Base-by-base conservation (phyloP, 2,888 invertebrate genomes). In the Pimpla rufipes region DNA sequence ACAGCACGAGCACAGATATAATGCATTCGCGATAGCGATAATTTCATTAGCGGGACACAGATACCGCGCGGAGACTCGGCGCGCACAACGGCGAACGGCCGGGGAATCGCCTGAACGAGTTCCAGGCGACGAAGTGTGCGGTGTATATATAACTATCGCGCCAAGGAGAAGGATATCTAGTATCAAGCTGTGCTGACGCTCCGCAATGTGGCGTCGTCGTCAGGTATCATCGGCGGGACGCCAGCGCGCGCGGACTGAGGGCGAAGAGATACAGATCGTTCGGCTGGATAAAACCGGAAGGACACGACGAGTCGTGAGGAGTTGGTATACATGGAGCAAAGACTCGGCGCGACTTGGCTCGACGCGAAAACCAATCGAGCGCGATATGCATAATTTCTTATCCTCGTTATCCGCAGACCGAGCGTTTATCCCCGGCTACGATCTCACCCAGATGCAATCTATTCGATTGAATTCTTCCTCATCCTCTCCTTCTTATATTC, bases 321-420 rank as follows among this genome's bases (percentile, higher is more conserved):
- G 59, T 57, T 62, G 55, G 16, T 21, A 66, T 55, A 55, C 42
- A n/a, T 59, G 73, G 62, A 37, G 64, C 42, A 55, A 59, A 66
- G 70, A 55, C 64, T 29, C 50, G 50, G 2, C 37, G 7, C 47
- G 16, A 23, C 13, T 68, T 23, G 29, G 55, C 45, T 62, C 73
- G 62, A 59, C 59, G 42, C 29, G 64, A 83, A 75, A 79, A 59
- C 75, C 82, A 79, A 79, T 83, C 71, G 75, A 83, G 66, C 70
- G 35, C 83, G 71, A 83, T 83, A 79, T 83, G 79, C 83, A 83
- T 83, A 83, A 83, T 83, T 83, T 83, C 83, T 79, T 83, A 83
- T 83, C 79, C 83, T 83, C 83, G 83, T 83, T 83, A 83, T 83
- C 75, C 79, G 18, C 50, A 75, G 70, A 79, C 70, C 35, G 40